Evolutionary conservation across 2,888 invertebrate genomes (phyloP).

Genomic region (Philopedon plagiatum): DNA sequence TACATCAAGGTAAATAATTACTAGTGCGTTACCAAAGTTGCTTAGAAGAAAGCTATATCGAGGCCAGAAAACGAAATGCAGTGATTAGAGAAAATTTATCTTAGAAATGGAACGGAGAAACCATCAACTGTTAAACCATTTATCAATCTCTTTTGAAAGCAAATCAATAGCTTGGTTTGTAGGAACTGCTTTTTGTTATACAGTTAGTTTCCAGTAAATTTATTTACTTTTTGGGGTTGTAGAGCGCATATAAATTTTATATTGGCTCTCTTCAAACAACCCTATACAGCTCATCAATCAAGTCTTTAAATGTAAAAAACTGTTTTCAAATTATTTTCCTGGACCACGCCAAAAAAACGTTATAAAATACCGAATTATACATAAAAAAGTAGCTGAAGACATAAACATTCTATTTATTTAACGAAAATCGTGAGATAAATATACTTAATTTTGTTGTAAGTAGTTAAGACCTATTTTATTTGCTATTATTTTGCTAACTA

Average conservation of each 20-base stretch:
- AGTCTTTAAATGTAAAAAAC: not conserved
- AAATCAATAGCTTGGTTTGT: constrained; percentile 42
- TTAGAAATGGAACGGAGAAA: constrained; percentile 36
- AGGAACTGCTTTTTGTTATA: constrained; percentile 40
- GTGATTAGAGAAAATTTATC: constrained; percentile 45
- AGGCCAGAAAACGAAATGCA: constrained; percentile 38
- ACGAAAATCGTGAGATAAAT: no score
- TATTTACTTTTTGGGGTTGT: constrained; percentile 31
- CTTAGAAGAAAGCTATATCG: constrained; percentile 34
- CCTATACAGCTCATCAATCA: not conserved
- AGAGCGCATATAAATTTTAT: constrained; percentile 26
- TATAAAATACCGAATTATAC: no score
- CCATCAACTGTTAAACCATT: constrained; percentile 39
- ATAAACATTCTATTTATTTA: no score
- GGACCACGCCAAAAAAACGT: not conserved
- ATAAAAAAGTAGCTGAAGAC: no score
- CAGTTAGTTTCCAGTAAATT: constrained; percentile 41
- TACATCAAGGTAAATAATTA: constrained; percentile 38
- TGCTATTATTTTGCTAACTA: no score
- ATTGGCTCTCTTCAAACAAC: constrained; percentile 5
- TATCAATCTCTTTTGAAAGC: constrained; percentile 46
- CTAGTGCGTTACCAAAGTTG: constrained; percentile 24
- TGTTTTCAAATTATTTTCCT: not conserved
- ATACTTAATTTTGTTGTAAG: no score
- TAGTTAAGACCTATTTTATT: no score